Evolutionary conservation across 2,797 vertebrate genomes (phyloP).

Genomic region (Neopelma chrysocephalum): DNA sequence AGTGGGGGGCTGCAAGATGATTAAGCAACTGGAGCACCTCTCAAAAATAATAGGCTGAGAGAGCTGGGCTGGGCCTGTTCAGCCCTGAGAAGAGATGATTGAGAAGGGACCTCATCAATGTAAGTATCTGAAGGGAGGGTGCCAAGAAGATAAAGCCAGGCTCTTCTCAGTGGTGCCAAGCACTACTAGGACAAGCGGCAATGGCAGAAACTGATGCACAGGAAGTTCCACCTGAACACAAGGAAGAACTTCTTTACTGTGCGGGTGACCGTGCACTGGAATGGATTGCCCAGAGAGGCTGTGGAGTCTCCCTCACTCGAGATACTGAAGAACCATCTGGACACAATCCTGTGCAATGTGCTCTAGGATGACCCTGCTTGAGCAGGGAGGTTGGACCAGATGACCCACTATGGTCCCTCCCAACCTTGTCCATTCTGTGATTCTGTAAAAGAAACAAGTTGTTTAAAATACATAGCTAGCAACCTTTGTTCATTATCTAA

Average conservation of each 20-base stretch:
- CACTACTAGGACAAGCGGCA: neutral
- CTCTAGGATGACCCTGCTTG: neutral
- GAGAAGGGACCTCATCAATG: too few relatives aligned
- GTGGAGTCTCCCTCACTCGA: neutral
- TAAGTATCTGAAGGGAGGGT: neutral
- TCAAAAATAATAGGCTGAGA: neutral
- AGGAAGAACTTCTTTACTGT: neutral
- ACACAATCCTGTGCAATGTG: neutral
- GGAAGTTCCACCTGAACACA: neutral
- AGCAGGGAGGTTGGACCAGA: neutral
- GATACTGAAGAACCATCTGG: neutral
- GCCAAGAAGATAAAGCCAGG: neutral
- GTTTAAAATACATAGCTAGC: neutral
- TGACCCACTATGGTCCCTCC: neutral
- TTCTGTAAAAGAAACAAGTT: neutral
- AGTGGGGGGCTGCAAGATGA: neutral
- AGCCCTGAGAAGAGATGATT: accelerated
- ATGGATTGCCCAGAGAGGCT: neutral
- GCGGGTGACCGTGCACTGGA: neutral
- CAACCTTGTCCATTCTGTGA: neutral
- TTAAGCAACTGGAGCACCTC: neutral
- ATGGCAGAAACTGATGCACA: accelerated
- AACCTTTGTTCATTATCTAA: neutral
- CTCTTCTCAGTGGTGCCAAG: neutral
- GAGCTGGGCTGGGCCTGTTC: neutral